These are phyloP conservation scores for Hemicordylus capensis DNA, from an alignment of 2,113 vertebrate species.

Conservation along the genomic window DNA sequence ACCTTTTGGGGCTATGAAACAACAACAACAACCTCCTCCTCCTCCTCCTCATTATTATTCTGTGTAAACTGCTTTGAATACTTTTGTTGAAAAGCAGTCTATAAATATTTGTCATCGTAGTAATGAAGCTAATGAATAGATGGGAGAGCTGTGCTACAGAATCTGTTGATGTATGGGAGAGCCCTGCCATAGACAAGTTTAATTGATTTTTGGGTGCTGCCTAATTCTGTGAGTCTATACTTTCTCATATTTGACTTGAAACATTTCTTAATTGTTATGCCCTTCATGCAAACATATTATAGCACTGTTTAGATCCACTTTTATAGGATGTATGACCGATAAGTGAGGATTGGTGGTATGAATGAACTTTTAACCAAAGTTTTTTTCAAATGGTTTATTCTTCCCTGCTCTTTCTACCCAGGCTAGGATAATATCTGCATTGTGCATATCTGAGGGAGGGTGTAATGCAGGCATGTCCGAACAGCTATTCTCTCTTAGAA, in stretches of 20 bases:
- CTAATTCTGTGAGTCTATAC: not conserved
- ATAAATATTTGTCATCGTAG: too few species aligned
- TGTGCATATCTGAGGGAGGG: not conserved
- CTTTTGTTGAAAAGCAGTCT: too few species aligned
- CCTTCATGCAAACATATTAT: not conserved
- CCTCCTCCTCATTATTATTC: too few species aligned
- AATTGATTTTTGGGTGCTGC: not conserved
- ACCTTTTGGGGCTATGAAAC: too few species aligned
- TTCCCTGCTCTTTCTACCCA: not conserved
- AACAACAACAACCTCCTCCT: too few species aligned
- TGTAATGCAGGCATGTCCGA: constrained; percentile 39
- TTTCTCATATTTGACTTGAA: not conserved
- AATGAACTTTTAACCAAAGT: not conserved
- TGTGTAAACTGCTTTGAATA: too few species aligned
- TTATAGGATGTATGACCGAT: not conserved
- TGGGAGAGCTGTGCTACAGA: not conserved
- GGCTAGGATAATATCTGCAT: not conserved
- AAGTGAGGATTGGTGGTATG: not conserved
- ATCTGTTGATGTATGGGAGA: not conserved
- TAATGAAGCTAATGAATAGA: not conserved
- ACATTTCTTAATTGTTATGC: not conserved
- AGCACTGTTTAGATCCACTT: not conserved
- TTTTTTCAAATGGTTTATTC: not conserved
- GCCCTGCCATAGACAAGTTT: not conserved
- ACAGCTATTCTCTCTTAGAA: constrained; percentile 27